phyloP scores from a whole-genome alignment of 2,797 vertebrate species.

The Sebastes itinus region DNA sequence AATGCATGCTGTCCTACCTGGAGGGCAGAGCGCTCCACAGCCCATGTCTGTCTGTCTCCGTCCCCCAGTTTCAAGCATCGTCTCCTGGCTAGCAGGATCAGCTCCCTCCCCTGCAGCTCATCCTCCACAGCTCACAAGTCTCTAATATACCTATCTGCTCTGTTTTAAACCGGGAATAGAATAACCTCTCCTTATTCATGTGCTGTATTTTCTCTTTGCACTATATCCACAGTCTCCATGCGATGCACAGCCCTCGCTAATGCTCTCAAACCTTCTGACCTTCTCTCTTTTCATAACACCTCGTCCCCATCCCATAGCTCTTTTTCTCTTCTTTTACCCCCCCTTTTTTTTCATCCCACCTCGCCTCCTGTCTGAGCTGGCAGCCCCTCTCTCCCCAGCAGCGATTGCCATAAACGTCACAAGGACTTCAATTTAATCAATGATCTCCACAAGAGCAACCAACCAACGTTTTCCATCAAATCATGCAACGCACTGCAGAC shows the following conservation, averaged over 20 bases:
- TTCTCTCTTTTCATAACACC: slow-evolving; percentile 29
- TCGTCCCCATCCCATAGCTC: neutral
- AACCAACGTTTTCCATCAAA: slow-evolving; percentile 83
- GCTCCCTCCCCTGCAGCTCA: slow-evolving; percentile 39
- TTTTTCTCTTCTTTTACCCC: neutral
- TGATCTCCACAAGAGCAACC: slow-evolving; percentile 79
- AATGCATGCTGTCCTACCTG: slow-evolving; percentile 81
- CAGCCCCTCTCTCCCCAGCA: neutral
- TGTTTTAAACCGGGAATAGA: neutral
- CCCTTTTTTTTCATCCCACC: neutral
- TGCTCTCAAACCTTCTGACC: slow-evolving; percentile 42
- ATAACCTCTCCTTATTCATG: slow-evolving; percentile 3
- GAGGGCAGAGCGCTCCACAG: slow-evolving; percentile 89
- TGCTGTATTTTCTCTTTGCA: neutral
- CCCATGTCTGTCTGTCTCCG: slow-evolving; percentile 83
- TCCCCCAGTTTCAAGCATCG: slow-evolving; percentile 63
- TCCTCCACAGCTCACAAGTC: slow-evolving; percentile 20
- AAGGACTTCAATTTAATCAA: slow-evolving; percentile 87
- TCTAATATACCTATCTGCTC: slow-evolving; percentile 13
- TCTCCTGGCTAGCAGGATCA: slow-evolving; percentile 50
- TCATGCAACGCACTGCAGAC: slow-evolving; percentile 51
- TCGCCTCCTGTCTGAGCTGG: slow-evolving; percentile 4
- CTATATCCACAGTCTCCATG: neutral
- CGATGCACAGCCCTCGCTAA: neutral
- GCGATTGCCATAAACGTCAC: slow-evolving; percentile 61